These are phyloP conservation scores for Bimastos eiseni DNA, from an alignment of 2,888 invertebrate genomes.

Conservation along the genomic window DNA sequence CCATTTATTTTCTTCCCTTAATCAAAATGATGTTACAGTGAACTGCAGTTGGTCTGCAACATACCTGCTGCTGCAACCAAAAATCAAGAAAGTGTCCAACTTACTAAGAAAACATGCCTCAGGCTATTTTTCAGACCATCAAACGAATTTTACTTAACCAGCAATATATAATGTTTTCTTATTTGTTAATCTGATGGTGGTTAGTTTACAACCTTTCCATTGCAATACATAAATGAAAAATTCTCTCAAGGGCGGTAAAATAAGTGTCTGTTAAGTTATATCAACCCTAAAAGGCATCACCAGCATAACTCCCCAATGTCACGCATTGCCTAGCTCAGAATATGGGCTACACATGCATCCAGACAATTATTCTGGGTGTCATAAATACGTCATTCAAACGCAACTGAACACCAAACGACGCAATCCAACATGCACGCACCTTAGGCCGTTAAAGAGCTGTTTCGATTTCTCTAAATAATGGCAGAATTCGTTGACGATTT, in stretches of 20 bases:
- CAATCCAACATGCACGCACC: slow-evolving; percentile 62
- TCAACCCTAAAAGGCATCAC: not conserved
- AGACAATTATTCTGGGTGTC: not conserved
- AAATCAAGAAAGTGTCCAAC: not conserved
- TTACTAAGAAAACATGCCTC: no score
- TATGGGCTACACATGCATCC: not conserved
- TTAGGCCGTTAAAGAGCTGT: slow-evolving; percentile 91
- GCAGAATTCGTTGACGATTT: slow-evolving; percentile 89
- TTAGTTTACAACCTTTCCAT: not conserved
- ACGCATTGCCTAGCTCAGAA: not conserved
- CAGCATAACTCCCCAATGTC: not conserved
- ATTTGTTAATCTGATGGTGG: not conserved
- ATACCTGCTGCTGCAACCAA: not conserved
- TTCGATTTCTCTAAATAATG: slow-evolving; percentile 94
- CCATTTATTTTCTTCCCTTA: no score
- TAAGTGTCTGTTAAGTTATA: not conserved
- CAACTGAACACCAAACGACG: not conserved
- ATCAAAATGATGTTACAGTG: no score
- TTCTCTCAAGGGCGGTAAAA: not conserved
- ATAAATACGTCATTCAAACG: not conserved
- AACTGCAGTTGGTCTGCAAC: no score
- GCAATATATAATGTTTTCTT: not conserved
- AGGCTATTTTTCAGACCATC: not conserved
- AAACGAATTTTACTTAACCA: not conserved
- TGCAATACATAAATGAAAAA: not conserved